A percentile compares a stretch with the other conserved stretches of the same genome.
Conservation (phyloP, 2,797 vertebrate species). For the Anomalospiza imberbis region DNA sequence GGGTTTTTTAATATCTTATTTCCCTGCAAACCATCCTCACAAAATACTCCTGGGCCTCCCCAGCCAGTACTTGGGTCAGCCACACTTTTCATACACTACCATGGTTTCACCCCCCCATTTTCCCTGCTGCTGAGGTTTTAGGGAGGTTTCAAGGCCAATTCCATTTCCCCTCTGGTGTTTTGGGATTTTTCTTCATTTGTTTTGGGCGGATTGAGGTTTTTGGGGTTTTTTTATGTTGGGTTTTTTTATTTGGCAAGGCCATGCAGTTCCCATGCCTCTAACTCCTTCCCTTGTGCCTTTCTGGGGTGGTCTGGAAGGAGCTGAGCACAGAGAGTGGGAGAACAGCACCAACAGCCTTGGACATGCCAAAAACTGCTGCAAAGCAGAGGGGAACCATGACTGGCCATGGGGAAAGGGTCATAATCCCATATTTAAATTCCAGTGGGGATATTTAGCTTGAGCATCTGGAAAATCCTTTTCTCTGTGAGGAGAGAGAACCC, state of each 20-base stretch:
- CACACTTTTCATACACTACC: not conserved
- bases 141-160: not conserved
- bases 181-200: not conserved
- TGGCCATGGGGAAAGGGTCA: accelerated
- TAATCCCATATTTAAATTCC: not conserved
- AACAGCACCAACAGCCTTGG: not conserved
- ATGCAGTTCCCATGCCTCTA: not conserved
- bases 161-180: not conserved
- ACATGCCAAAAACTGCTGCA: not conserved
- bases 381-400: not conserved
- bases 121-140: not conserved
- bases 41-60: not conserved
- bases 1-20: not conserved
- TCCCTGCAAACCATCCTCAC: not conserved
- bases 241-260: not conserved
- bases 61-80: not conserved
- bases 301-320: not conserved
- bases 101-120: not conserved
- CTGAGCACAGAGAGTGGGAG: not conserved
- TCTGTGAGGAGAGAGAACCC: not conserved
- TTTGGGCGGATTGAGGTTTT: not conserved
- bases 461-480: not conserved
- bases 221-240: accelerated
- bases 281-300: not conserved
- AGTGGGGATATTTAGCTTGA: not conserved